Evolutionary conservation across 1,140 invertebrate species (phyloP), one percentile per base, ranked within the genome.

Genomic region (Heterodera schachtii): DNA sequence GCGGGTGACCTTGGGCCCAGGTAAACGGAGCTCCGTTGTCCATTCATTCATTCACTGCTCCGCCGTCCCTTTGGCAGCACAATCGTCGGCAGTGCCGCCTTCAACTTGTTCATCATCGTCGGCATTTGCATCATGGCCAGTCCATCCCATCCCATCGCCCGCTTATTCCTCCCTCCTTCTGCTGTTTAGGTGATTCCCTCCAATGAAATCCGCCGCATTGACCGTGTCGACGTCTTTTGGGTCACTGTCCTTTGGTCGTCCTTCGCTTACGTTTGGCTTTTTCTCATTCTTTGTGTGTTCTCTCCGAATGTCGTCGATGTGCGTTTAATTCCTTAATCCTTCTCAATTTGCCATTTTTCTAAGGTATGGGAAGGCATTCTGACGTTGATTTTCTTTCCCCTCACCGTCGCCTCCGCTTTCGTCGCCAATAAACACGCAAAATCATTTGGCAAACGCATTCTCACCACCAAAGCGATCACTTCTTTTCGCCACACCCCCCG

Each of bases 111-210:
- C 76, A 73, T 89, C 8, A 89, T 89, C 78, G 88, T 89, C 78
- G 88, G 84, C 9, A 81, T 89, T 47, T 89, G 88, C 75, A 90
- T 89, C 67, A 93, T 93, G 80, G 95, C 96, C 75, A 81, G 82
- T 73, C 74, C 74, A 44, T 19, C 19, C 44, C 64, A 57, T 67
- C n/a, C 41, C 11, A 9, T 66, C 60, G 47, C 43, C 11, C 47
- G 41, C 8, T 5, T 46, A 75, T 31, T 16, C 8, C 43, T 21
- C 41, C 41, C 60, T 0, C 8, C 47, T 5, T 13, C 46, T 70
- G 9, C 43, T 16, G 89, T 92, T 8, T 83, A 90, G 79, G 89
- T 89, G n/a, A 89, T 92, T 19, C 92, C 92, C 19, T 81, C 85
- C 21, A 89, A 87, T 49, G 91, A 92, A 85, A 83, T 90, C 8